A percentile compares a stretch with the other conserved stretches of the same genome.
Conservation (phyloP, 2,888 invertebrate genomes). For the Gari tellinella region DNA sequence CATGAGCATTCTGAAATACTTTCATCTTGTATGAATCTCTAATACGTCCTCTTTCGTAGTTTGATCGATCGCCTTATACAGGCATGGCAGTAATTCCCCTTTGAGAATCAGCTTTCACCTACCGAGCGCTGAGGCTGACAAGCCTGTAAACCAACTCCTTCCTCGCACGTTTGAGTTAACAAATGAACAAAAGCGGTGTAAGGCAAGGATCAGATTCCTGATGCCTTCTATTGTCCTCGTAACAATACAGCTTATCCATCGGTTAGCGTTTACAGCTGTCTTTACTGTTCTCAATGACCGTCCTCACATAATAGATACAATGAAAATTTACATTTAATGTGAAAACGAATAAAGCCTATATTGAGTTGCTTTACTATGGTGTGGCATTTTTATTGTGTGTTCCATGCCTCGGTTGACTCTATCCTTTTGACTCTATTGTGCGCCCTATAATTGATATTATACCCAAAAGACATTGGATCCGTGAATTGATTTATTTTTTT, state of each 20-base stretch:
- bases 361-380: constrained; percentile 43
- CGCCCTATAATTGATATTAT: constrained; percentile 56
- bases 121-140: background rate
- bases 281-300: constrained; percentile 23
- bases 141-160: constrained; percentile 52
- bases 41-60: too few species aligned
- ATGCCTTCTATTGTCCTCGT: constrained; percentile 43
- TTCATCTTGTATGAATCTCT: too few species aligned
- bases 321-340: constrained; percentile 67
- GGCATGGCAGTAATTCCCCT: too few species aligned
- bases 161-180: constrained; percentile 53
- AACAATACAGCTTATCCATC: constrained; percentile 48
- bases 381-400: constrained; percentile 61
- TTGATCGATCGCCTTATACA: too few species aligned
- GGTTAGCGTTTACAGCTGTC: constrained; percentile 57
- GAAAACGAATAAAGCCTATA: constrained; percentile 49
- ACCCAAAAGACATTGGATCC: constrained; percentile 44
- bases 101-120: too few species aligned
- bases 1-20: too few species aligned
- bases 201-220: constrained; percentile 53
- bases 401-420: constrained; percentile 52
- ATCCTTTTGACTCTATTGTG: constrained; percentile 44
- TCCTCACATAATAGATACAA: constrained; percentile 58
- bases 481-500: constrained; percentile 52
- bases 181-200: constrained; percentile 48